Evolutionary conservation across 2,113 vertebrate species (phyloP).

Genomic region (Athene noctua): DNA sequence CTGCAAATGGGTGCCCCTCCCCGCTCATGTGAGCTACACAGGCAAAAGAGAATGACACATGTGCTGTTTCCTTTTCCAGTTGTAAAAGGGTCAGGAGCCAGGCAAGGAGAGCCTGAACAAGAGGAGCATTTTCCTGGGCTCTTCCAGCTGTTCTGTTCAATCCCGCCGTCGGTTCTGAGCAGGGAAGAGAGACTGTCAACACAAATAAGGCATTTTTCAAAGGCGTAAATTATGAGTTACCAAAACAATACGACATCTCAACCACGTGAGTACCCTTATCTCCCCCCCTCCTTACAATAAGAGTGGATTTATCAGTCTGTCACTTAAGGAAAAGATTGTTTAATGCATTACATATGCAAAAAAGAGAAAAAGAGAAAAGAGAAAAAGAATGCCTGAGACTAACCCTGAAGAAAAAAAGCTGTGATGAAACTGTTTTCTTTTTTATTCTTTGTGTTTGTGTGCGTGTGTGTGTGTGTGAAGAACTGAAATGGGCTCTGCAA

Average conservation of each 20-base stretch:
- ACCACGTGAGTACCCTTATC: constrained; percentile 68
- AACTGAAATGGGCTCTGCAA: not conserved
- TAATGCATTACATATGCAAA: not conserved
- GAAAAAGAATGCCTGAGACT: not conserved
- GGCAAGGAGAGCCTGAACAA: constrained; percentile 51
- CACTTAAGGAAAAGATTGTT: not conserved
- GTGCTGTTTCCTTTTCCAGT: constrained; percentile 73
- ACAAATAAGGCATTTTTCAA: constrained; percentile 49
- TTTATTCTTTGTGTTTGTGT: not conserved
- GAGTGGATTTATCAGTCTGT: not conserved
- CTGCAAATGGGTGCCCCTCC: constrained; percentile 74
- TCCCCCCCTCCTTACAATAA: not conserved
- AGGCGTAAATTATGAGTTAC: constrained; percentile 62
- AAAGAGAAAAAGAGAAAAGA: not conserved
- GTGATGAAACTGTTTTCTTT: constrained; percentile 5
- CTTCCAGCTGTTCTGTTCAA: constrained; percentile 33
- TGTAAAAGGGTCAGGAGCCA: constrained; percentile 63
- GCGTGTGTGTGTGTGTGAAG: not conserved
- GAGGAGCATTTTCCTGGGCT: constrained; percentile 63
- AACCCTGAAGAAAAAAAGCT: not conserved
- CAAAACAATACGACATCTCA: constrained; percentile 25
- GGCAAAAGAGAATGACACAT: constrained; percentile 69
- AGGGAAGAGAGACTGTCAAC: constrained; percentile 20
- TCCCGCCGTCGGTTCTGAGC: constrained; percentile 19
- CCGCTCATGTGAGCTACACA: constrained; percentile 69